These are phyloP conservation scores for Stichopus chloronotus DNA, from an alignment of 35 echinoderm and acorn worm species.

Conservation along the genomic window DNA sequence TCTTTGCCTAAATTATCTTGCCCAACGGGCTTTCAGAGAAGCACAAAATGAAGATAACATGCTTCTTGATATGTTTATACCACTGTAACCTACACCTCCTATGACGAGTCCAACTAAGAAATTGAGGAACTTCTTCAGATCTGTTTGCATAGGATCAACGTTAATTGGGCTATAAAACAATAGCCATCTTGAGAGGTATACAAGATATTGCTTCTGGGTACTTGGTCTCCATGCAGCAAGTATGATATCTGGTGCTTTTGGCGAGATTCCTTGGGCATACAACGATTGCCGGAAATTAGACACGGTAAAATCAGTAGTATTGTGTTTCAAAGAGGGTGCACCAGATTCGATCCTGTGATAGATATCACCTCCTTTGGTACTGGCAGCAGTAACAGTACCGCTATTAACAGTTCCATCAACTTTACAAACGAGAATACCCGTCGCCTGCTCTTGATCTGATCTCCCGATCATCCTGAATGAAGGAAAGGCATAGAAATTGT, in stretches of 20 bases:
- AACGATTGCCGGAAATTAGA: slow-evolving; percentile 49
- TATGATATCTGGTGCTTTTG: slow-evolving; percentile 42
- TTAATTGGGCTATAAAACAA: slow-evolving; percentile 42
- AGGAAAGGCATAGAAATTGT: slow-evolving; percentile 51
- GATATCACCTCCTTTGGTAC: slow-evolving; percentile 8
- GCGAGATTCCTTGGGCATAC: slow-evolving; percentile 31
- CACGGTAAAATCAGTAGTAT: slow-evolving; percentile 26
- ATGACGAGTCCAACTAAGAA: slow-evolving; percentile 30
- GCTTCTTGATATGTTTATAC: slow-evolving; percentile 29
- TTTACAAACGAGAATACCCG: slow-evolving; percentile 50
- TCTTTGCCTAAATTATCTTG: slow-evolving; percentile 25
- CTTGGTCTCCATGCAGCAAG: slow-evolving; percentile 57
- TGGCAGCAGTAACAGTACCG: slow-evolving; percentile 20
- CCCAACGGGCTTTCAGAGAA: background rate
- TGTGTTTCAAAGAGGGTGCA: slow-evolving; percentile 34
- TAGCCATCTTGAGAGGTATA: slow-evolving; percentile 33
- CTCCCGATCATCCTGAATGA: slow-evolving; percentile 41
- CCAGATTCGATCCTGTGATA: background rate
- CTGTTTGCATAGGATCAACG: slow-evolving; percentile 53
- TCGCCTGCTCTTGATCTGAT: slow-evolving; percentile 46
- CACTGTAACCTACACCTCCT: slow-evolving; percentile 24
- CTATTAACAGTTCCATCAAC: slow-evolving; percentile 58
- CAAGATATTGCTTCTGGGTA: slow-evolving; percentile 52
- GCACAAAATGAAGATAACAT: slow-evolving; percentile 46
- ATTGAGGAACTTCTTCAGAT: slow-evolving; percentile 12